These are phyloP conservation scores for Lepisosteus oculatus DNA, from an alignment of 2,113 vertebrate genomes.

Conservation along the genomic window DNA sequence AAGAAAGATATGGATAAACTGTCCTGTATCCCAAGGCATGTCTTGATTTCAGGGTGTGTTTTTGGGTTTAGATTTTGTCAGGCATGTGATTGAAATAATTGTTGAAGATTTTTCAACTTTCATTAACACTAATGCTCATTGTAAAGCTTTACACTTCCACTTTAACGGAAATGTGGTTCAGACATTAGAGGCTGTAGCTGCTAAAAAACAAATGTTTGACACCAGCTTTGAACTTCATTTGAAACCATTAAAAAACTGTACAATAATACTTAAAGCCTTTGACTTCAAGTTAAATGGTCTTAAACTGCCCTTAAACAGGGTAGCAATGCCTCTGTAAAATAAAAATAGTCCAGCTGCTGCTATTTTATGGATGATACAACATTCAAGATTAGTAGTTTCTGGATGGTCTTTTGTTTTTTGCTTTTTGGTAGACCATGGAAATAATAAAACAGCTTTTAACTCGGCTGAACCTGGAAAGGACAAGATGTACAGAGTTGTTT, in stretches of 20 bases:
- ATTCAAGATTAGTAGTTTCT: too few species aligned
- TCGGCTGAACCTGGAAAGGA: too few species aligned
- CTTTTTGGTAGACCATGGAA: too few species aligned
- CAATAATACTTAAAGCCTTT: background rate
- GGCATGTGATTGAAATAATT: constrained; percentile 2
- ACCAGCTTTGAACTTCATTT: constrained; percentile 14
- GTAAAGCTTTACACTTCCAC: constrained; percentile 5
- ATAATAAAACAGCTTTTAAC: too few species aligned
- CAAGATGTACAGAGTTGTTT: too few species aligned
- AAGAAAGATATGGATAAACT: background rate
- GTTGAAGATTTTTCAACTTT: constrained; percentile 3
- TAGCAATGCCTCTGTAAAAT: too few species aligned
- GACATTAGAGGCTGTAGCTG: constrained; percentile 9
- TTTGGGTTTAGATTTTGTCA: constrained; percentile 19
- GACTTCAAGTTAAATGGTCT: too few species aligned
- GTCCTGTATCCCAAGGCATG: background rate
- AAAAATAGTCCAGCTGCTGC: too few species aligned
- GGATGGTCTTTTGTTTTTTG: too few species aligned
- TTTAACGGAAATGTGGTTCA: constrained; percentile 17
- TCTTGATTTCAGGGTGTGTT: too few species aligned
- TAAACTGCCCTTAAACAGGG: too few species aligned
- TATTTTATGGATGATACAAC: too few species aligned
- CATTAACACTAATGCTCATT: constrained; percentile 15
- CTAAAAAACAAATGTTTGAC: constrained; percentile 8
- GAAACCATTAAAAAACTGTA: constrained; percentile 6